Base-by-base conservation (phyloP, 1,140 invertebrate species). In the Scaptodrosophila lebanonensis region DNA sequence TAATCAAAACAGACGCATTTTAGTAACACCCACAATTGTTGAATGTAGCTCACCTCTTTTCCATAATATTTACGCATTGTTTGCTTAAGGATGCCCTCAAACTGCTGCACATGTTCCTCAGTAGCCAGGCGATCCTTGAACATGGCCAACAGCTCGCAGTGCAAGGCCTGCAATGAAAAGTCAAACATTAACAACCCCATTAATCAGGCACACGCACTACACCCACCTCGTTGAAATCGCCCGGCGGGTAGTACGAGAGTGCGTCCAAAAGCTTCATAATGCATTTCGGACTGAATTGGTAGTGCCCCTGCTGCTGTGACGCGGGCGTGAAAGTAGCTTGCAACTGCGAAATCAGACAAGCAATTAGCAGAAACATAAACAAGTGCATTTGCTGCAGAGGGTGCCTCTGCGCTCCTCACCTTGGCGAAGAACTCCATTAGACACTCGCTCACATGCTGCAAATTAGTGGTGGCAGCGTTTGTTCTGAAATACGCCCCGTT, bases 111-210 rank as follows among this genome's bases (percentile, higher is more conserved):
- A 60, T 95, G 91, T 13, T 94, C 90, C 16, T 89, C 86, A 22
- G 89, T 90, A 1, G 92, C 90, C 15, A 98, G 88, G 71, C 92
- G 90, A 76, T 97, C 94, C 56, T 90, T 89, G 86, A 97, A 97
- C 64, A 96, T 89, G 60, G 92, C 87, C 16, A 90, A 86, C 3
- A 93, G 92, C 90, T 97, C 96, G 73, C 94, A 92, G 29, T 89
- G 86, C 66, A 95, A 88, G 9, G 92, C 91, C 90, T 94, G 76
- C 40, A 90, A 68, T 7, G 13, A 16, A 25, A 20, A n/a, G n/a
- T n/a, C 1, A 5, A 32, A 20, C 2, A 13, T 9, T 32, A 15
- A 42, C 2, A 62, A 38, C 42, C 25, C 13, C n/a, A 49, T 60
- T 48, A 50, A 18, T 2, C 7, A 17, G 2, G 22, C 18, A 25